Base-by-base conservation (phyloP, 2,113 vertebrate genomes). In the Myocastor coypus region DNA sequence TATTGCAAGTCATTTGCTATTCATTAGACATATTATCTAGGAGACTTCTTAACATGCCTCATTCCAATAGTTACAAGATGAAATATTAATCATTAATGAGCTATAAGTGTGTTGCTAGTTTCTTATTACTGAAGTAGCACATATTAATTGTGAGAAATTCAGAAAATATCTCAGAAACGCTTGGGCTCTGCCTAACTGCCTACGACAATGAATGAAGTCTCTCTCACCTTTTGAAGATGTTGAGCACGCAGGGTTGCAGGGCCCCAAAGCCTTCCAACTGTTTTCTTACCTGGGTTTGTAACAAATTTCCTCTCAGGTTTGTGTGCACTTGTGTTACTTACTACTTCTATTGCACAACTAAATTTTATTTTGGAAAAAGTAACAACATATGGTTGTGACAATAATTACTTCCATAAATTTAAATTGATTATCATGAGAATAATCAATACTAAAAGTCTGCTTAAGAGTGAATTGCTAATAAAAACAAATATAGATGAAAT, bases 61-160 rank as follows among this genome's bases (percentile, higher is more conserved):
- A 24, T 61, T 78, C 34, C 61, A 42, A 12, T 69, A 30, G 26
- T 66, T 89, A 52, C 20, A 89, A 87, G 59, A 63, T n/a, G 30
- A 92, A 92, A 80, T 69, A 59, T 34, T 73, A 50, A 93, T 89
- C n/a, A 34, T 64, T 91, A 73, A 55, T 37, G 37, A 84, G 24
- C 71, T 17, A 5, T 22, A 66, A 34, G 1, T 88, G 88, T 11
- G 55, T 66, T 88, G 1, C 50, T 81, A 75, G 69, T 73, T 85
- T 92, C 59, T 82, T 87, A 59, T 66, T 83, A 84, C 59, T 13
- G 16, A 57, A 94, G n/a, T 82, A 46, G 84, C 63, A 28, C 13
- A 42, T 78, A 85, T 69, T 85, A 85, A 46, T 73, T 89, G 16
- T 83, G 40, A 92, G 86, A 4, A 89, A 89, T 87, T 90, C n/a